phyloP scores from a whole-genome alignment of 2,113 vertebrate species.

The Protobothrops flavoviridis region DNA sequence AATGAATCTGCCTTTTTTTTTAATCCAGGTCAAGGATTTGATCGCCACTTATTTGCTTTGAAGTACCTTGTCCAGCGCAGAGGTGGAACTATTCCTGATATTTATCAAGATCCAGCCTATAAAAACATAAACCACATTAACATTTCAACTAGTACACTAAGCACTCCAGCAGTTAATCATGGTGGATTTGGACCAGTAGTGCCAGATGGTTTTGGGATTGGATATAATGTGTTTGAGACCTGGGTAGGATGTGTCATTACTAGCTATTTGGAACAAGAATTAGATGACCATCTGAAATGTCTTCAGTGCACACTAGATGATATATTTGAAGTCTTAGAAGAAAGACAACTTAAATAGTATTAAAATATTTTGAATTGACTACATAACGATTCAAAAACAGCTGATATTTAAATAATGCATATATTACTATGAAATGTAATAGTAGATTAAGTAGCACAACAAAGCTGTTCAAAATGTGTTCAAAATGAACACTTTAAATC shows the following conservation, averaged over 20 bases:
- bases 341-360: neutral
- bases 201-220: constrained; percentile 21
- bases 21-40: constrained; percentile 21
- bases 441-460: neutral
- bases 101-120: constrained; percentile 18
- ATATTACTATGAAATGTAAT: neutral
- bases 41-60: constrained; percentile 22
- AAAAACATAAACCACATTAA: constrained; percentile 17
- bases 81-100: neutral
- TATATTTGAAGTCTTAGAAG: constrained; percentile 13
- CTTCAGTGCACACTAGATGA: constrained; percentile 12
- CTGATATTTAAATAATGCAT: neutral
- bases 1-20: neutral
- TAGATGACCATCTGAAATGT: neutral
- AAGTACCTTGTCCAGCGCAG: constrained; percentile 10
- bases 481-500: neutral
- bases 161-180: constrained; percentile 17
- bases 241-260: neutral
- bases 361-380: neutral
- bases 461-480: neutral
- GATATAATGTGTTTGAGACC: constrained; percentile 9
- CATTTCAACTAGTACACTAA: constrained; percentile 11
- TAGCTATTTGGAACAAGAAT: constrained; percentile 11
- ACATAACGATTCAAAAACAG: neutral
- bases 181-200: constrained; percentile 17